Base-by-base conservation (phyloP, 2,797 vertebrate species). In the Falco cherrug region DNA sequence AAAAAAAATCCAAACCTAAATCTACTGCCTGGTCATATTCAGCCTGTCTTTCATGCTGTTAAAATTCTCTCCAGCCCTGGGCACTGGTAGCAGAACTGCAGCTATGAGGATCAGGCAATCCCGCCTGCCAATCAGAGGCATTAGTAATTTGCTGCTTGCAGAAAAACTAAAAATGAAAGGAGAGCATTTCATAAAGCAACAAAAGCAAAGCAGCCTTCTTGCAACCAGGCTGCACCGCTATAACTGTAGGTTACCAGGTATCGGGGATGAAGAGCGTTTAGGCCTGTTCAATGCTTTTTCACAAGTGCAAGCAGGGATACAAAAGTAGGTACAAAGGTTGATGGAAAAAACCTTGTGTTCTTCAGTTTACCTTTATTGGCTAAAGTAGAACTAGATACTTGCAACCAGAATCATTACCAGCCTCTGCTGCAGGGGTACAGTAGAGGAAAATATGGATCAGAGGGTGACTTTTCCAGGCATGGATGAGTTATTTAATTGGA, bases 121-220 rank as follows among this genome's bases (percentile, higher is more conserved):
- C 48, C 56, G 43, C 41, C 48, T 51, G 57, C 63, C 70, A 87
- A 51, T 60, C 88, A 93, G 67, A 50, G 39, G 51, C 64, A 89
- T 71, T 83, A 91, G 63, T 54, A 76, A 80, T 61, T 90, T 88
- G 29, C 74, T 84, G 57, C 51, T 35, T 87, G 54, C 61, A 57
- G 26, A 14, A 84, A 81, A 95, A 65, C 78, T 69, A 51, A 90
- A 95, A 90, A 67, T 35, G 77, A 86, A 94, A 90, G 41, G 20
- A 1, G 64, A 83, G n/a, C 16, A 80, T 83, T 93, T 94, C 57
- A 77, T 59, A 90, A 74, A 77, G 81, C 45, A 90, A 73, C 39
- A 91, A 89, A 92, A 92, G 50, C 19, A 35, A 94, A 73, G 57
- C 59, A 73, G 45, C 21, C 17, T 51, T 28, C 12, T 67, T 90